Evolutionary conservation across 2,888 invertebrate genomes (phyloP).

Genomic region (Abrostola tripartita): DNA sequence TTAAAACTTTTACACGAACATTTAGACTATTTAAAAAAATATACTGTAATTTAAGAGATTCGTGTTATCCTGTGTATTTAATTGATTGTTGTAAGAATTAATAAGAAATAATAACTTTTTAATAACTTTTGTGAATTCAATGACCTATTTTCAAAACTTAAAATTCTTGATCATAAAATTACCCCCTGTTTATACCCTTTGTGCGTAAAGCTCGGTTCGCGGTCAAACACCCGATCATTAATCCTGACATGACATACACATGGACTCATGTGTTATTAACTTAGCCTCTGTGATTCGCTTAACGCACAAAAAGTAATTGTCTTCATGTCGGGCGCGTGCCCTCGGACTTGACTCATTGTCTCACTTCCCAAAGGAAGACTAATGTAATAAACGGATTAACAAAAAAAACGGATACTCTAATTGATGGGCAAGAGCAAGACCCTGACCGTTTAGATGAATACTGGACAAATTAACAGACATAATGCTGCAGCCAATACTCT

Average conservation of each 20-base stretch:
- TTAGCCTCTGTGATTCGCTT: conserved; percentile 33
- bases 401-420: conserved; percentile 86
- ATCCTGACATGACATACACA: conserved; percentile 25
- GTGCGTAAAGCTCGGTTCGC: background rate
- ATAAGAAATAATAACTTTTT: no score
- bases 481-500: conserved; percentile 52
- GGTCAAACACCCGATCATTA: conserved; percentile 14
- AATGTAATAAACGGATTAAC: conserved; percentile 81
- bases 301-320: conserved; percentile 41
- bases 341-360: conserved; percentile 75
- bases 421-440: conserved; percentile 80
- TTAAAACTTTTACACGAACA: conserved; percentile 22
- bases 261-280: conserved; percentile 21
- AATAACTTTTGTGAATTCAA: no score
- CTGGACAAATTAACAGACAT: conserved; percentile 69
- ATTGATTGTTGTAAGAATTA: no score
- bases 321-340: conserved; percentile 67
- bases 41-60: background rate
- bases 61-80: background rate
- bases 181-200: no score
- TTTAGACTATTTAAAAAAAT: conserved; percentile 16
- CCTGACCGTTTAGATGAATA: conserved; percentile 73
- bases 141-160: background rate
- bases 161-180: background rate
- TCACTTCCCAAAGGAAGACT: conserved; percentile 72